Conservation (phyloP, 2,888 invertebrate species). For the Seira musarum region DNA sequence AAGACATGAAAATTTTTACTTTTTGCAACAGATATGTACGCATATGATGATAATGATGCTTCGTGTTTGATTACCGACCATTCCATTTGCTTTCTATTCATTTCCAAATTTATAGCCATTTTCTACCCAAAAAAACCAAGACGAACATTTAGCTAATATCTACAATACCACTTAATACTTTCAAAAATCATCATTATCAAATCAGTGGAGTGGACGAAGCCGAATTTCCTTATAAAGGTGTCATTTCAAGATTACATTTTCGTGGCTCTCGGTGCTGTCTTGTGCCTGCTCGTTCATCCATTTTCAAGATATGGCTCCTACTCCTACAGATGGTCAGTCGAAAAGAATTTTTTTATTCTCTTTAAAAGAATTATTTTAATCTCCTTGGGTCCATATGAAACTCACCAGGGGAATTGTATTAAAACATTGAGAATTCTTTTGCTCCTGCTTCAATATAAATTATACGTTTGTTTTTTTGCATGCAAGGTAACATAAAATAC, state of each 20-base stretch:
- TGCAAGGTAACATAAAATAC: too few species aligned
- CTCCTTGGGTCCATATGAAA: too few species aligned
- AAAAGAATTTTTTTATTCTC: too few species aligned
- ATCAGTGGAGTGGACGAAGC: conserved; percentile 12
- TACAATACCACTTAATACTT: too few species aligned
- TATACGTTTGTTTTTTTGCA: too few species aligned
- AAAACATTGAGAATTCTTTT: too few species aligned
- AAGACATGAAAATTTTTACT: not conserved
- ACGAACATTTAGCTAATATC: too few species aligned
- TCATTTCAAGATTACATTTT: conserved; percentile 21
- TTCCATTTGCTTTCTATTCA: not conserved
- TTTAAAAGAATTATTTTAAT: too few species aligned
- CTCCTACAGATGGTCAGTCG: conserved; percentile 53
- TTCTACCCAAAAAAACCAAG: not conserved
- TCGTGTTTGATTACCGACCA: not conserved
- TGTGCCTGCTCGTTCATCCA: not conserved
- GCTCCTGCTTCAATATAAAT: too few species aligned
- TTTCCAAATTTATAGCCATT: not conserved
- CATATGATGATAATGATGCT: not conserved
- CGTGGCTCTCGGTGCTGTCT: not conserved
- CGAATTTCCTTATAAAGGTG: conserved; percentile 50
- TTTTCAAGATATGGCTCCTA: conserved; percentile 3
- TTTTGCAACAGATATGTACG: not conserved
- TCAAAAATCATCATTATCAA: not conserved
- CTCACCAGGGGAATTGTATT: too few species aligned